A percentile compares a stretch with the other conserved stretches of the same genome.
Conservation (phyloP, 2,113 vertebrate genomes). For the Bos javanicus region DNA sequence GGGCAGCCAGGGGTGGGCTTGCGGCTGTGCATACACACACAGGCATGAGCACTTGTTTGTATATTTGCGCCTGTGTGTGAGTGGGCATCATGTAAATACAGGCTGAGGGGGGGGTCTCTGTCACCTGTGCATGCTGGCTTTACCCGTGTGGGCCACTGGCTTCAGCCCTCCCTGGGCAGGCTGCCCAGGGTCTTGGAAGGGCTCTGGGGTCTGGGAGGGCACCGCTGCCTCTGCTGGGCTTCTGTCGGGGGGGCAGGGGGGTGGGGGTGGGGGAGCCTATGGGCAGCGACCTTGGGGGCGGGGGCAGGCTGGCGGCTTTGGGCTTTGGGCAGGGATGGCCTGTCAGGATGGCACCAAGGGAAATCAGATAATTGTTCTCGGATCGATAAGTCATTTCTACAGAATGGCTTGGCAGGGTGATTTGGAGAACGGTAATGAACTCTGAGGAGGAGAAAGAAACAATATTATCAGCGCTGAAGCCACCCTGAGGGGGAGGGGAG, state of each 20-base stretch:
- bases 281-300: neutral
- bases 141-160: neutral
- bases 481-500: conserved; percentile 54
- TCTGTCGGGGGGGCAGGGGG: neutral
- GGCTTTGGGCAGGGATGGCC: conserved; percentile 32
- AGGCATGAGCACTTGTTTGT: neutral
- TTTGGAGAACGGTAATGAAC: conserved; percentile 76
- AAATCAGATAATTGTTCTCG: conserved; percentile 59
- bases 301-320: neutral
- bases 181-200: neutral
- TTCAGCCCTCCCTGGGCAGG: neutral
- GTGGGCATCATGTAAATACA: neutral
- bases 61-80: neutral
- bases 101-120: neutral
- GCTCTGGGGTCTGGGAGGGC: neutral
- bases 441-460: conserved; percentile 78
- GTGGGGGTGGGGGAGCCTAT: neutral
- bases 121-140: neutral
- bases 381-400: conserved; percentile 79
- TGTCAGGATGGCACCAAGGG: conserved; percentile 64
- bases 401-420: conserved; percentile 60
- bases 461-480: conserved; percentile 74
- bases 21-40: neutral
- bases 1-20: neutral
- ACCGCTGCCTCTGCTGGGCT: neutral